These are phyloP conservation scores for Zeugodacus cucurbitae DNA, from an alignment of 1,140 invertebrate species.

Conservation along the genomic window DNA sequence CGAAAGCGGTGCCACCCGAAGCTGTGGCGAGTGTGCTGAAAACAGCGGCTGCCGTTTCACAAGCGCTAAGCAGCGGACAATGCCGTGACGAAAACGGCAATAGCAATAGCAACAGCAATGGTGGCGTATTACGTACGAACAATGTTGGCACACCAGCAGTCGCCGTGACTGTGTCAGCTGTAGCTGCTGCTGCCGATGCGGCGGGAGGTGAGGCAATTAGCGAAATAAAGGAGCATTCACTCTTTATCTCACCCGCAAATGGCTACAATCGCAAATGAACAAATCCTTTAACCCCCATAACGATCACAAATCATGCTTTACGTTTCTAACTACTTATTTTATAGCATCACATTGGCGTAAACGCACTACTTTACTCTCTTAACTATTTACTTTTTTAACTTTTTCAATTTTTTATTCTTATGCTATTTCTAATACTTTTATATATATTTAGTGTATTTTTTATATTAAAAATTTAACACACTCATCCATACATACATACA, in stretches of 20 bases:
- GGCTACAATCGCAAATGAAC: conserved; percentile 28
- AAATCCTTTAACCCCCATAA: neutral
- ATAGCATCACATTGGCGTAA: neutral
- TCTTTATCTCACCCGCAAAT: conserved; percentile 27
- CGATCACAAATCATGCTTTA: conserved; percentile 16
- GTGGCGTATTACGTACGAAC: neutral
- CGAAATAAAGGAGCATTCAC: conserved; percentile 29
- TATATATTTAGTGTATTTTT: neutral
- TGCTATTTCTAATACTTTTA: neutral
- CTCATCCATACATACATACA: neutral
- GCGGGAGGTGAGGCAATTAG: conserved; percentile 35
- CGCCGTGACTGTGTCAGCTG: neutral
- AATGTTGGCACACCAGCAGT: neutral
- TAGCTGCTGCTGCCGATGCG: neutral
- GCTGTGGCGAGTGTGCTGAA: neutral
- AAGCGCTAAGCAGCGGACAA: neutral
- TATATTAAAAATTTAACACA: neutral
- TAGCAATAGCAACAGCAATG: neutral
- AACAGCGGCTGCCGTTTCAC: neutral
- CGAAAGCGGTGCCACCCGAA: neutral
- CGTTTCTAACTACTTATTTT: neutral
- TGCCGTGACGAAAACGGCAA: neutral
- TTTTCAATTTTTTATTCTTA: neutral
- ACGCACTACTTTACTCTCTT: neutral
- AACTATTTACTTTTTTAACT: no score